Evolutionary conservation across 2,113 vertebrate species (phyloP).

Genomic region (Australoheros scitulus): DNA sequence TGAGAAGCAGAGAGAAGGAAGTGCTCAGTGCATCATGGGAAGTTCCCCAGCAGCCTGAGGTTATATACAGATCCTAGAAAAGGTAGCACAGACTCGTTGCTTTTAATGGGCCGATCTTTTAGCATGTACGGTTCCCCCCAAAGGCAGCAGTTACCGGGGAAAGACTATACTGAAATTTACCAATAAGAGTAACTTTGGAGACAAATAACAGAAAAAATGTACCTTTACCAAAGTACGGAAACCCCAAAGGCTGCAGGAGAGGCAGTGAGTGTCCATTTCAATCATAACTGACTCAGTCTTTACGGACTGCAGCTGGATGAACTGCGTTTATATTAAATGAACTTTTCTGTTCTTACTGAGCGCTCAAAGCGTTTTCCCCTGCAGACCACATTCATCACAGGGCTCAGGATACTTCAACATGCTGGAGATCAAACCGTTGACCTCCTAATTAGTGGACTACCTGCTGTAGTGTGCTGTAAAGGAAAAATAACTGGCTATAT

Average conservation of each 20-base stretch:
- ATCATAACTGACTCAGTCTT: fast-evolving
- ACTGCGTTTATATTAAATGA: too few relatives aligned
- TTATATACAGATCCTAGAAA: neutral
- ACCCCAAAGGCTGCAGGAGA: neutral
- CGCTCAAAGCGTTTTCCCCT: neutral
- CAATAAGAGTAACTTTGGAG: neutral
- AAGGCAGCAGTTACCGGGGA: neutral
- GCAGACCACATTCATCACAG: neutral
- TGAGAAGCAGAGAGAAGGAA: neutral
- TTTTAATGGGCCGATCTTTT: neutral
- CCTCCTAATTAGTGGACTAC: neutral
- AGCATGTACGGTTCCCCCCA: too few relatives aligned
- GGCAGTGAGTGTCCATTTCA: neutral
- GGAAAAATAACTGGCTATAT: neutral
- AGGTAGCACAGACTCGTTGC: neutral
- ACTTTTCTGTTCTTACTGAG: neutral
- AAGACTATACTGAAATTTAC: neutral
- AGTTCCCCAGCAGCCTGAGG: neutral
- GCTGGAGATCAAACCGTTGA: neutral
- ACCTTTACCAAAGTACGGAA: neutral
- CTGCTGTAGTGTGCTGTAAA: neutral
- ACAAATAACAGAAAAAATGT: neutral
- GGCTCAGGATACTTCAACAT: neutral
- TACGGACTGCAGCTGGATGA: too few relatives aligned
- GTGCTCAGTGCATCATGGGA: fast-evolving